These are phyloP conservation scores for Rhodeus uyekii DNA, from an alignment of 2,797 vertebrate species.

Conservation along the genomic window DNA sequence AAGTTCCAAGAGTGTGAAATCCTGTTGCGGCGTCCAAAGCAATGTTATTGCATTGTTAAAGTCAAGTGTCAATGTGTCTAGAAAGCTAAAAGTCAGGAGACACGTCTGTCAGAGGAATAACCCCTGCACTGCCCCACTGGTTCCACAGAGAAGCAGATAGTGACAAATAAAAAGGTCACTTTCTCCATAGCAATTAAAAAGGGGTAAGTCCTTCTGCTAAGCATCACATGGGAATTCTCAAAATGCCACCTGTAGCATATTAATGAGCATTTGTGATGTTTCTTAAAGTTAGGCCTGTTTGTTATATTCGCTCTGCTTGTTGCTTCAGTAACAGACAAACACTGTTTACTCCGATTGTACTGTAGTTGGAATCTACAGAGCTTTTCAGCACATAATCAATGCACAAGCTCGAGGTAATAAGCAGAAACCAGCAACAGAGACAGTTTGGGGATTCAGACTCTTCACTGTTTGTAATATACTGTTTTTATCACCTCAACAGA, in stretches of 20 bases:
- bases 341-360: not conserved
- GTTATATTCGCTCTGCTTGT: conserved; percentile 37
- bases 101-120: conserved; percentile 11
- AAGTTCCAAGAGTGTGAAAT: not conserved
- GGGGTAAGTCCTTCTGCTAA: conserved; percentile 61
- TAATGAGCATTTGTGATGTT: conserved; percentile 67
- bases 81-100: not conserved
- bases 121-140: conserved; percentile 31
- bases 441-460: not conserved
- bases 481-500: not conserved
- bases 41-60: not conserved
- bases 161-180: conserved; percentile 68
- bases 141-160: conserved; percentile 43
- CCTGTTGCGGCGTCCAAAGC: not conserved
- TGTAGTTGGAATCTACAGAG: conserved; percentile 31
- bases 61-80: not conserved
- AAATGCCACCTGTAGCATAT: conserved; percentile 65
- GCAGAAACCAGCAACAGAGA: conserved; percentile 34
- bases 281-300: conserved; percentile 61
- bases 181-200: conserved; percentile 68
- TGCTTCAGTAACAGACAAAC: conserved; percentile 37
- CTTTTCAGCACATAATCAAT: conserved; percentile 56
- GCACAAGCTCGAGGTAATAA: conserved; percentile 37
- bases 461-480: not conserved
- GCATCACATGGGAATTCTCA: conserved; percentile 65